Base-by-base conservation (phyloP, 2,797 vertebrate species). In the Psittacula derbiana region DNA sequence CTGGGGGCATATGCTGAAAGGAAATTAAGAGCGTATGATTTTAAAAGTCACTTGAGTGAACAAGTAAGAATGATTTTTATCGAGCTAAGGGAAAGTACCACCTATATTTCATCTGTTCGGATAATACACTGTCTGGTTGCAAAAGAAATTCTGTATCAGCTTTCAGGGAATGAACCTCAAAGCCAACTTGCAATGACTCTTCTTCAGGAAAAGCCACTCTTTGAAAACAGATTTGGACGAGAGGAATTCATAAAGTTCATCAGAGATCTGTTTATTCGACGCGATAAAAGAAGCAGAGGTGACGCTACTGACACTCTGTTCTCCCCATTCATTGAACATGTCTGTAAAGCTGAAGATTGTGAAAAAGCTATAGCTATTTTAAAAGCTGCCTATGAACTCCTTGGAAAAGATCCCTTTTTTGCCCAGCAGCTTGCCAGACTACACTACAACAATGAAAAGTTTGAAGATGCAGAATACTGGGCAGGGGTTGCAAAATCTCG, bases 391-490 rank as follows among this genome's bases (percentile, higher is more conserved):
- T 99, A 98, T n/a, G 46, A 98, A 33, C 46, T 93, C 43, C 98
- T 99, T 87, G 92, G 97, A 60, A 83, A 97, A 88, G 96, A 98
- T 96, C 28, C 98, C 2, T 98, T 98, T 57, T 98, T 99, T 97
- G 98, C 98, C 43, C 98, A 99, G 79, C 98, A 98, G 61, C 97
- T 99, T 89, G 98, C 98, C 86, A 98, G 98, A 30, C 95, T 99
- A 41, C 95, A 97, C 92, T 98, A 98, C 76, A 96, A 19, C 31
- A 80, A 98, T 3, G 97, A 98, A 40, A 98, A 95, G 74, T 99
- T 98, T 97, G 94, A 98, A 89, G 98, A 98, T 4, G 98, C 98
- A 1, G 90, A 98, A 86, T 0, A 82, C 3, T 99, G 98, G 98
- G 98, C 98, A 94, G 93, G 97, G 28, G 92, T 95, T 19, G 98